Evolutionary conservation across 53 echinoderm and acorn worm genomes (phyloP), one percentile per base, ranked within the genome.

Genomic region (Echinarachnius parma): DNA sequence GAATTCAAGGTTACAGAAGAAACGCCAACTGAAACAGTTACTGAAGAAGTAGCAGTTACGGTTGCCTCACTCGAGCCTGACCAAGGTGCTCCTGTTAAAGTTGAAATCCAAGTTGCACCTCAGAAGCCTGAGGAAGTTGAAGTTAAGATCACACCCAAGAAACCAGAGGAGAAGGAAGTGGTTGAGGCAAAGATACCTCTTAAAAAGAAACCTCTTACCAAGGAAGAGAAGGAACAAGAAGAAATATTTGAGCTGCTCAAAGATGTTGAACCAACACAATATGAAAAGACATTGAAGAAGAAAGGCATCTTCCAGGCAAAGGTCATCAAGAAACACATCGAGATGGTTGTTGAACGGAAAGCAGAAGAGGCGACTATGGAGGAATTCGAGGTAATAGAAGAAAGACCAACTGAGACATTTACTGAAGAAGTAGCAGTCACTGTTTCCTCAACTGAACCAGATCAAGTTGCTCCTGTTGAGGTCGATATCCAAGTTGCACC

Each of bases 231-330:
- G 29, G 77, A 58, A 9, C 71, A 82, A n/a, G 69, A 76, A 30
- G 75, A 88, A 75, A 76, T 88, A 39, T 74, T 53, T 68, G 83
- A 88, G 49, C 62, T 88, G 39, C 66, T 88, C 15, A 83, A 88
- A 33, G 79, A 88, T 52, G 83, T 71, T 34, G 34, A 83, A 42
- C 77, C 78, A 8, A 57, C 46, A 49, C 25, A 84, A 21, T 88
- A 83, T 31, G 89, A 81, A 34, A 84, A 63, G 54, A 68, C 84
- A 28, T 62, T 88, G 3, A 75, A 56, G 39, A 79, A 59, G 34
- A 74, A 88, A 39, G 80, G 80, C 21, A 58, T 88, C 19, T 31
- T 60, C 54, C 75, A 79, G 46, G 48, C 53, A 37, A 78, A 79
- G 53, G 70, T 48, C 11, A 88, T 88, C 49, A 61, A 61, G 20